A percentile compares a stretch with the other conserved stretches of the same genome.
These are phyloP conservation scores for Asarcornis scutulata DNA, from an alignment of 2,113 vertebrate species.

Conservation along the genomic window DNA sequence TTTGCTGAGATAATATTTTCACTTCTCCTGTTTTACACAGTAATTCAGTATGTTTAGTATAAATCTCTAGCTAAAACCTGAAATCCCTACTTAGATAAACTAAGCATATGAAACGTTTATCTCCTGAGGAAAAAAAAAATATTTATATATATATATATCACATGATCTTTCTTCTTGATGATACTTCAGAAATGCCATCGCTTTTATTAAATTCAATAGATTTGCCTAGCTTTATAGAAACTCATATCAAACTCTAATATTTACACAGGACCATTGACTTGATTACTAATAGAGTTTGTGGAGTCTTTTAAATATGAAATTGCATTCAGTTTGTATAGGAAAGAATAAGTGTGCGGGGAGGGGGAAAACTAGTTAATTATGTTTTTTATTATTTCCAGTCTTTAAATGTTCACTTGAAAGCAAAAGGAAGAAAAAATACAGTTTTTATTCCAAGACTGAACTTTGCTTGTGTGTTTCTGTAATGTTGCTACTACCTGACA, in stretches of 20 bases:
- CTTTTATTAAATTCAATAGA: background rate
- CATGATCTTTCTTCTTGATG: background rate
- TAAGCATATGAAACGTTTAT: background rate
- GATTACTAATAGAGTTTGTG: background rate
- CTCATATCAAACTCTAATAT: background rate
- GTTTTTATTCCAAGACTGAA: background rate
- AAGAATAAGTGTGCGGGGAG: background rate
- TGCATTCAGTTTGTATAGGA: background rate
- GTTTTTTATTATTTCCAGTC: background rate
- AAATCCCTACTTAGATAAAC: conserved; percentile 25
- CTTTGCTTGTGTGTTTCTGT: background rate
- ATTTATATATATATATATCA: background rate
- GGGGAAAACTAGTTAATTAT: background rate
- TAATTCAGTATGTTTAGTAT: conserved; percentile 19
- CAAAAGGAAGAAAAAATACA: background rate
- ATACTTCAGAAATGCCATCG: background rate
- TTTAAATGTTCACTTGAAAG: background rate
- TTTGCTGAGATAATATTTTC: conserved; percentile 15
- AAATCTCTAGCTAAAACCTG: conserved; percentile 31
- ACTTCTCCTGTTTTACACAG: background rate
- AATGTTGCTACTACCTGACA: background rate
- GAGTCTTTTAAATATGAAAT: background rate
- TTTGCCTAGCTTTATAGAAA: background rate
- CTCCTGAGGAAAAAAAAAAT: background rate
- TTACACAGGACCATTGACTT: background rate